Percentiles rank a stretch among this genome's conserved stretches.
phyloP scores from a whole-genome alignment of 2,797 vertebrate genomes.

The Enteromius fasciolatus region DNA sequence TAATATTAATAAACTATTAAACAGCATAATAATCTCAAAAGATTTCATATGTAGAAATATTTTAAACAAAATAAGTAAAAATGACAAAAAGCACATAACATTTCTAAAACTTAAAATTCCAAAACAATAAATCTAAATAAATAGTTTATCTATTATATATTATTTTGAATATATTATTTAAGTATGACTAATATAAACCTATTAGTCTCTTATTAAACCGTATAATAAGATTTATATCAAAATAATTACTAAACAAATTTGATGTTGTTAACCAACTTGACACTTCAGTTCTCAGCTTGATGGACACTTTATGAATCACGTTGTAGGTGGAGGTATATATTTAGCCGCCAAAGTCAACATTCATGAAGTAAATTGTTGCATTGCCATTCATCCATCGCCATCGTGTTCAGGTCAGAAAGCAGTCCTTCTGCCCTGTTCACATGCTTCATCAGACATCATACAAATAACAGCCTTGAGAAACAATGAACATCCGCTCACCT shows the following conservation, averaged over 20 bases:
- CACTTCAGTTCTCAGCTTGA: neutral
- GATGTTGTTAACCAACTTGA: neutral
- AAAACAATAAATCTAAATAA: neutral
- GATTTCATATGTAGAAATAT: neutral
- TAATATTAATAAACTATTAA: neutral
- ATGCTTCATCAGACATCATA: slow-evolving; percentile 63
- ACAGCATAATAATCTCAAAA: neutral
- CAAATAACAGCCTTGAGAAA: slow-evolving; percentile 80
- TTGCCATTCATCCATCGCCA: slow-evolving; percentile 65
- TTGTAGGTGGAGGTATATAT: slow-evolving; percentile 10
- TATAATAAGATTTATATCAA: neutral
- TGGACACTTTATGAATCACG: neutral
- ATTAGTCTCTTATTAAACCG: neutral
- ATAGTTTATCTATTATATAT: neutral
- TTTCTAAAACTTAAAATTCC: neutral
- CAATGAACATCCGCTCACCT: slow-evolving; percentile 67
- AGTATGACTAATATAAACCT: neutral
- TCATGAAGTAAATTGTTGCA: neutral
- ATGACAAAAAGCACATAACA: neutral
- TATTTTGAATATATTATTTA: neutral
- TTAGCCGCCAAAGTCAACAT: neutral
- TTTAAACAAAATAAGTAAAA: neutral
- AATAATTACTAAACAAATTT: neutral
- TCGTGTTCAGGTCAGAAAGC: slow-evolving; percentile 54
- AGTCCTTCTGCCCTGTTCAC: slow-evolving; percentile 67